Evolutionary conservation across 2,113 vertebrate species (phyloP), one percentile per base, ranked within the genome.

Genomic region (Epinephelus fuscoguttatus): DNA sequence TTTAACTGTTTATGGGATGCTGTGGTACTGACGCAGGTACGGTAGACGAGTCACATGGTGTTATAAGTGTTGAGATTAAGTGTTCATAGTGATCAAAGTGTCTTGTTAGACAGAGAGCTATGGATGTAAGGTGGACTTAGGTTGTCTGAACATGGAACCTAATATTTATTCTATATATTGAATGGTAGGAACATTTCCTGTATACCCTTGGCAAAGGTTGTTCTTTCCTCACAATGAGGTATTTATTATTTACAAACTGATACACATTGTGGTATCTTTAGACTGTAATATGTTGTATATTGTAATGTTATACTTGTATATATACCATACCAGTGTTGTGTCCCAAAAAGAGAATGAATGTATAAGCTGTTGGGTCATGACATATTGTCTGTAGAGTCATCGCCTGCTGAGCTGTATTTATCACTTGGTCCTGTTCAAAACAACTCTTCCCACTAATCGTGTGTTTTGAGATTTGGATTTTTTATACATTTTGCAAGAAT

Each of bases 151-250:
- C 80, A 82, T 86, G 70, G 71, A 87, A 87, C 50, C 68, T 85
- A 42, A 83, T 91, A 92, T 93, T 93, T 94, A 92, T 93, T 89
- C 67, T 52, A 75, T 80, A 81, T 77, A 71, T 86, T 91, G 70
- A 89, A 85, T 56, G 72, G 76, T 91, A 93, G 91, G 80, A 88
- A 89, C 76, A 82, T 89, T 89, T 89, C 91, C 88, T 93, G 80
- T 91, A 83, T 71, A 88, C 27, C 86, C 92, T 93, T 94, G 84
- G 84, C 86, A 92, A 93, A 94, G 91, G 92, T 82, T 86, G 71
- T 82, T 92, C 71, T 92, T 94, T 91, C 95, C 94, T 96, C 93
- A 95, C 93, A 95, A 88, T 95, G 94, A 95, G 95, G 94, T 89
- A 91, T 91, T 92, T 95, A 94, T 93, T 93, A 92, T 92, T 85